Evolutionary conservation across 2,113 vertebrate species (phyloP).

Genomic region (Camarhynchus parvulus): DNA sequence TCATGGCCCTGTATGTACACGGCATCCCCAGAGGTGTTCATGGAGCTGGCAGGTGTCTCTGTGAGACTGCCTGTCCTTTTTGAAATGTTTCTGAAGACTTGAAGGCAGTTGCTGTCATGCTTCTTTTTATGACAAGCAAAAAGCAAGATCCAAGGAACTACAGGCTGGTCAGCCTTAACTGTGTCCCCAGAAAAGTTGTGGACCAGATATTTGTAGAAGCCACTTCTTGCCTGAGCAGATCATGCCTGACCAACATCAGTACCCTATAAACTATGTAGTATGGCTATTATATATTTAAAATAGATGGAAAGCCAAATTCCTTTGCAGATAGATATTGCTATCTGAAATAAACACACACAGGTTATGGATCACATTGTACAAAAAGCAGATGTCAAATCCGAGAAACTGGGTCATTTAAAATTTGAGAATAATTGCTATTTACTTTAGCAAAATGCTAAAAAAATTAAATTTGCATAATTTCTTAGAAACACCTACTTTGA

Average conservation of each 20-base stretch:
- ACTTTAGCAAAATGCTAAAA: background rate
- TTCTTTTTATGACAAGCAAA: background rate
- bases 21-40: background rate
- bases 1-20: background rate
- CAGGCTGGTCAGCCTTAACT: background rate
- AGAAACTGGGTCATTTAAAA: background rate
- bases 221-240: background rate
- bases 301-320: background rate
- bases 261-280: background rate
- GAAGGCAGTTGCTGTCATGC: background rate
- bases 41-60: background rate
- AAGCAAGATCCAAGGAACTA: background rate
- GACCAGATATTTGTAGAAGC: background rate
- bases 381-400: background rate
- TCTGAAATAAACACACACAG: background rate
- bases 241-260: background rate
- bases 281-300: background rate
- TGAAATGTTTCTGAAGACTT: background rate
- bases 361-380: fast-evolving
- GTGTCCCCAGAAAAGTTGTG: fast-evolving
- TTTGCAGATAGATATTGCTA: background rate
- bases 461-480: background rate
- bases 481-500: background rate
- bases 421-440: background rate
- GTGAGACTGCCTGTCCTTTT: background rate